Evolutionary conservation across 2,797 vertebrate species (phyloP).

Genomic region (Australoheros facetus): DNA sequence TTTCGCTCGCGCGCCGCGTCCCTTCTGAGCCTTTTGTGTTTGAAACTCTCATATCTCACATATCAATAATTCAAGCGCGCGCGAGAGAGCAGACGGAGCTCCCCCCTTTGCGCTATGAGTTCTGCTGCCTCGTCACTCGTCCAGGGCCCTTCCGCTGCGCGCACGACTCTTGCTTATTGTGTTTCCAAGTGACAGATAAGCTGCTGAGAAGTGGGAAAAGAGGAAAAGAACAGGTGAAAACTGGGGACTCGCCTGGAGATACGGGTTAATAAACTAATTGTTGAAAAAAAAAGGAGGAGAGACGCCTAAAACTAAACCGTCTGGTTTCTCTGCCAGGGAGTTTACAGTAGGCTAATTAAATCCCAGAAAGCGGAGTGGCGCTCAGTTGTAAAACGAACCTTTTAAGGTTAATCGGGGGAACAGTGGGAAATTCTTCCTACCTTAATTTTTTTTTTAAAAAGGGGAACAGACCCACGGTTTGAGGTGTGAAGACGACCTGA

Average conservation of each 20-base stretch:
- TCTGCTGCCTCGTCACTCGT: constrained; percentile 77
- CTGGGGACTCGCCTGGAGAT: constrained; percentile 16
- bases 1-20: constrained; percentile 58
- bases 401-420: constrained; percentile 6
- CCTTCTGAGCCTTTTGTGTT: constrained; percentile 84
- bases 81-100: constrained; percentile 77
- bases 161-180: constrained; percentile 60
- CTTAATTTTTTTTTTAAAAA: constrained; percentile 18
- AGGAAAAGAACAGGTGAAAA: constrained; percentile 35
- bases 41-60: constrained; percentile 82
- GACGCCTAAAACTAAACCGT: constrained; percentile 7
- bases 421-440: constrained; percentile 41
- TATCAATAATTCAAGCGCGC: constrained; percentile 89
- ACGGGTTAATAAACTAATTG: constrained; percentile 6
- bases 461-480: constrained; percentile 57
- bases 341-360: constrained; percentile 15
- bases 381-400: not conserved
- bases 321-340: constrained; percentile 21
- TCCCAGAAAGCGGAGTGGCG: constrained; percentile 17
- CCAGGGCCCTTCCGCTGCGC: constrained; percentile 77
- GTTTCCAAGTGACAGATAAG: constrained; percentile 68
- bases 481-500: constrained; percentile 56
- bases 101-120: constrained; percentile 84
- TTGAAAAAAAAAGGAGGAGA: constrained; percentile 9
- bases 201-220: constrained; percentile 50